A percentile compares a stretch with the other conserved stretches of the same genome.
Evolutionary conservation across 2,888 invertebrate species (phyloP).

Genomic region (Listrodromus nycthemerus): DNA sequence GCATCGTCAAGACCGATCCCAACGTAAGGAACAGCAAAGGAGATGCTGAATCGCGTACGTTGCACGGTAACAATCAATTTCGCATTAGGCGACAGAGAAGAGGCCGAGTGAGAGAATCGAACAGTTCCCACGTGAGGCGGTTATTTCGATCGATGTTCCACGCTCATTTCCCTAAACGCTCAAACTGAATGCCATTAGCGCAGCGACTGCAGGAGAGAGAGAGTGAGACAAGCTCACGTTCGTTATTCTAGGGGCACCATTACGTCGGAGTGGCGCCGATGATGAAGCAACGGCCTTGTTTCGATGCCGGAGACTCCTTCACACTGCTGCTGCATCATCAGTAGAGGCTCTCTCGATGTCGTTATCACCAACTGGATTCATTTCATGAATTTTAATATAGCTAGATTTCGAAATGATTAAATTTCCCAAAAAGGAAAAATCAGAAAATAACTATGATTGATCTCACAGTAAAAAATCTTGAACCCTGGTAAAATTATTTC

Average conservation of each 20-base stretch:
- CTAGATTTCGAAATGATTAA: background rate
- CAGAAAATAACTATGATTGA: no score
- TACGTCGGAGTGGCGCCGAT: constrained; percentile 64
- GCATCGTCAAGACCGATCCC: constrained; percentile 18
- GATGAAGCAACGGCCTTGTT: constrained; percentile 54
- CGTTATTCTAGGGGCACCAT: constrained; percentile 63
- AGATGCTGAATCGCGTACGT: constrained; percentile 9
- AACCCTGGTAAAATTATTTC: no score
- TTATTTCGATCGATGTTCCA: constrained; percentile 63
- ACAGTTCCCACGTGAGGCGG: constrained; percentile 61
- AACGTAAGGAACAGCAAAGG: background rate
- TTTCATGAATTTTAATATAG: background rate
- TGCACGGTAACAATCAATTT: constrained; percentile 58
- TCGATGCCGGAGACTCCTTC: constrained; percentile 19
- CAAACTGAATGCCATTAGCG: constrained; percentile 66
- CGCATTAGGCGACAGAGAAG: constrained; percentile 59
- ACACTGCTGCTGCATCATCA: background rate
- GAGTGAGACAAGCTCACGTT: constrained; percentile 50
- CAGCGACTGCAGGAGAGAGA: constrained; percentile 39
- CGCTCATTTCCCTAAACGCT: constrained; percentile 67
- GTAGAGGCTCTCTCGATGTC: background rate
- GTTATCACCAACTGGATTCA: background rate
- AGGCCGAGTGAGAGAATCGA: constrained; percentile 10
- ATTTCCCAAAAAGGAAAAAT: background rate
- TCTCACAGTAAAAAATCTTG: no score